Evolutionary conservation across 2,797 vertebrate genomes (phyloP).

Genomic region (Helarctos malayanus): DNA sequence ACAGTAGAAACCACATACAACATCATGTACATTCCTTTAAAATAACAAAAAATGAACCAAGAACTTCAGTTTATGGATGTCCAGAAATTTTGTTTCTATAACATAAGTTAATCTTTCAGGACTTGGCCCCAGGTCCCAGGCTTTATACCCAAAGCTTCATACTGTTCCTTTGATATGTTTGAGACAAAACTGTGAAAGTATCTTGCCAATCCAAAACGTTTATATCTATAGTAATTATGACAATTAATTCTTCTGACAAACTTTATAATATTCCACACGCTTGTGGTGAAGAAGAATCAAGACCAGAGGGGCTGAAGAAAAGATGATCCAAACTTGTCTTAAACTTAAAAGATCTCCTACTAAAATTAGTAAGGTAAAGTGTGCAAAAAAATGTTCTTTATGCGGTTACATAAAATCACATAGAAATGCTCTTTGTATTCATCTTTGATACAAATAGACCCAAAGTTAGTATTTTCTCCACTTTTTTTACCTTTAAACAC

Average conservation of each 20-base stretch:
- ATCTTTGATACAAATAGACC: not conserved
- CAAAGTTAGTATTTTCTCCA: not conserved
- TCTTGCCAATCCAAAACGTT: not conserved
- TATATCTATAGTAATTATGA: not conserved
- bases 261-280: not conserved
- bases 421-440: not conserved
- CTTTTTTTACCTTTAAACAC: no score
- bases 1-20: not conserved
- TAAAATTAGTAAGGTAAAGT: not conserved
- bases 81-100: not conserved
- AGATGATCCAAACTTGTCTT: not conserved
- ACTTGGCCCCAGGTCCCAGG: not conserved
- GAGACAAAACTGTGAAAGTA: slow-evolving; percentile 32
- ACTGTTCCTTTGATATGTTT: not conserved
- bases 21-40: not conserved
- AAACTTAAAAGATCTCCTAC: not conserved
- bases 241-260: not conserved
- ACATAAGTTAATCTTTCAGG: not conserved
- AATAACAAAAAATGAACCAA: not conserved
- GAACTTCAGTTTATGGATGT: not conserved
- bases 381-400: not conserved
- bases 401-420: not conserved
- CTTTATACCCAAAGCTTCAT: not conserved
- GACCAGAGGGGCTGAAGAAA: not conserved
- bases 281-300: not conserved